Base-by-base conservation (phyloP, 2,888 invertebrate species). In the Amaurobius ferox region DNA sequence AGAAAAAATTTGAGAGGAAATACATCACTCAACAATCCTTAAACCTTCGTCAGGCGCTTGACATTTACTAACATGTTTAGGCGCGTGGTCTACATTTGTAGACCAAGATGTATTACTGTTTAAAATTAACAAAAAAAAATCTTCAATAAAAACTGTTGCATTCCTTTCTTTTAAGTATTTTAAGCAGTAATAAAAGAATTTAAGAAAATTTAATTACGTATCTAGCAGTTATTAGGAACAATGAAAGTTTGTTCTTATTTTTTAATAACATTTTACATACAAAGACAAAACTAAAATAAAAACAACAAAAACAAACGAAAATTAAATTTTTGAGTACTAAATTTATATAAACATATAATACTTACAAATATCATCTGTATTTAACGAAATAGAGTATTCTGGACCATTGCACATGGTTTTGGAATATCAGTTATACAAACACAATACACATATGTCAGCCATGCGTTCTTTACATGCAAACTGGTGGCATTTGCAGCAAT, bases 61-160 rank as follows among this genome's bases (percentile, higher is more conserved):
- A 61, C 26, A 7, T 19, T 61, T 61, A 61, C 26, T 61, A n/a
- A 61, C 61, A n/a, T 61, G 61, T 61, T 61, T 61, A 23, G 26
- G 61, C 61, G 7, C 61, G 23, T n/a, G 61, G 61, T 26, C 61
- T 3, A 61, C 61, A 61, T n/a, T n/a, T n/a, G n/a, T n/a, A n/a
- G n/a, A n/a, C n/a, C n/a, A n/a, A n/a, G n/a, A n/a, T n/a, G n/a
- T n/a, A 26, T 61, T 61, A 19, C 44, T 26, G 7, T 61, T 61
- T 26, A 61, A 61, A 55, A 55, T 55, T 26, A 61, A 61, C 61
- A 26, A 61, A 26, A 23, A 0, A 61, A 26, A 28, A 26, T 61
- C 26, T 26, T 1, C 26, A 26, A 16, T 61, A 16, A 26, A 26
- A 61, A 11, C 2, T 61, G 2, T 61, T 11, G n/a, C n/a, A 61